These are phyloP conservation scores for Hylaeus anthracinus DNA, from an alignment of 1,140 invertebrate species.

Conservation along the genomic window DNA sequence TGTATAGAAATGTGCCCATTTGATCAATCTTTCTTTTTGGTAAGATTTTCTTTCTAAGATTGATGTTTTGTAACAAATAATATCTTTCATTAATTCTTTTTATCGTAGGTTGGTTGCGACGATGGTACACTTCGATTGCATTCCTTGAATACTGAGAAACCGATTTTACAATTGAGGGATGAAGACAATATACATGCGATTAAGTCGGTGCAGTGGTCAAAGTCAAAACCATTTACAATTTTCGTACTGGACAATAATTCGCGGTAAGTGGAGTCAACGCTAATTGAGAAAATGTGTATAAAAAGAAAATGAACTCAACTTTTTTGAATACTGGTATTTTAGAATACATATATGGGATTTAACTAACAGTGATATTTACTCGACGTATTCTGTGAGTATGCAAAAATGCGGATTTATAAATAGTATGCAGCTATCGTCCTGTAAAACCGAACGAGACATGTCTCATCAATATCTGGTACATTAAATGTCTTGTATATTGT, in stretches of 20 bases:
- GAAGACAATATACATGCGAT: constrained; percentile 73
- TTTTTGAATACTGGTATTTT: constrained; percentile 34
- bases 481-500: background rate
- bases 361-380: constrained; percentile 77
- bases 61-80: background rate
- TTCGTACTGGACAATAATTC: constrained; percentile 82
- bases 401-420: constrained; percentile 69
- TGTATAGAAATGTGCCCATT: constrained; percentile 83
- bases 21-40: constrained; percentile 81
- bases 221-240: constrained; percentile 82
- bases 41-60: constrained; percentile 57
- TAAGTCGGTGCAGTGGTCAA: constrained; percentile 82
- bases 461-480: constrained; percentile 76
- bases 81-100: constrained; percentile 13
- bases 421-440: constrained; percentile 77
- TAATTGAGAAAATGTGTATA: background rate
- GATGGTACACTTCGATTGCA: constrained; percentile 82
- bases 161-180: constrained; percentile 80
- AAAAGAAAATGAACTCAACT: background rate
- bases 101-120: constrained; percentile 79
- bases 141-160: constrained; percentile 76
- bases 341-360: constrained; percentile 84
- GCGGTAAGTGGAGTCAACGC: constrained; percentile 67
- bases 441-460: constrained; percentile 70
- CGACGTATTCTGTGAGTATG: constrained; percentile 69